Base-by-base conservation (phyloP, 2,113 vertebrate genomes). In the Cheirogaleus medius region DNA sequence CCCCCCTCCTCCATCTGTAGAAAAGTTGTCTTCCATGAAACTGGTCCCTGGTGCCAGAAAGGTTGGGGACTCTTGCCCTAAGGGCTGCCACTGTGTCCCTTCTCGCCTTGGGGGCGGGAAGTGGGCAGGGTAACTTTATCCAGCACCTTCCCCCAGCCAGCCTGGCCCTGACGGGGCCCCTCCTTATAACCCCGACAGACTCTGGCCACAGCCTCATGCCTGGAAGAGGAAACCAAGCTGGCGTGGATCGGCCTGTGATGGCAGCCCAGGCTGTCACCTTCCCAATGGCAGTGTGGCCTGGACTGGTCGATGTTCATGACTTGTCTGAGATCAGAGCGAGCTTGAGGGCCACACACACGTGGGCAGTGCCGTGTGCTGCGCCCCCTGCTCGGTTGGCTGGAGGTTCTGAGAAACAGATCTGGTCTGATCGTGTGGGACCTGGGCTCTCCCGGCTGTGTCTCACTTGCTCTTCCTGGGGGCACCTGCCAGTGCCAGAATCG, bases 311-410 rank as follows among this genome's bases (percentile, higher is more conserved):
- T 44, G 12, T 39, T 44, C 20, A 15, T 11, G 3, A 18, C 15
- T 80, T 63, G 32, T 77, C 86, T 78, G 17, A 2, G 1, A 15
- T 86, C 73, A 49, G 60, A 42, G 37, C 63, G 63, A 39, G 17
- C 47, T 74, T 3, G 20, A n/a, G 47, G 27, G 52, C 42, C 39
- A 8, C 8, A 27, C 3, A 12, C 29, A 25, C 8, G 2, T 1
- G 6, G 39, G 29, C 34, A 44, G 2, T 37, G 17, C 3, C 18
- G 2, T 0, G 21, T 5, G 49, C n/a, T 85, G 44, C 13, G 10
- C 5, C 47, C 23, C 29, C 27, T 27, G 32, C 37, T 56, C 6
- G 5, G 2, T 58, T 5, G 6, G 7, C 49, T 71, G 5, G 60
- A 87, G 69, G 25, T 64, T 63, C 82, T 42, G 39, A 21, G 14